Percentiles rank a stretch among this genome's conserved stretches.
These are phyloP conservation scores for Pyxicephalus adspersus DNA, from an alignment of 2,113 vertebrate species.

Conservation along the genomic window DNA sequence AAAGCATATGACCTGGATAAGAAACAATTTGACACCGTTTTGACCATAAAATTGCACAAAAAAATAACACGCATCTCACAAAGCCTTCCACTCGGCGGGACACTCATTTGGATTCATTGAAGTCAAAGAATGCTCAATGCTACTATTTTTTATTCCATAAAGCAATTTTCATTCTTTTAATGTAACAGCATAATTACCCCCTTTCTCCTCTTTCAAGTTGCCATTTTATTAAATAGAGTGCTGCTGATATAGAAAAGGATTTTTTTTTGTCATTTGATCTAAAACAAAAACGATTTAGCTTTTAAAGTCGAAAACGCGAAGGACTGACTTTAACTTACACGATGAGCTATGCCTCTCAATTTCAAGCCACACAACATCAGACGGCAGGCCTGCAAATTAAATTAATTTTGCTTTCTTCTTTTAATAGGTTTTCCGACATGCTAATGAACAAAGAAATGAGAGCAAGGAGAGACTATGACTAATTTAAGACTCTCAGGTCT, in stretches of 20 bases:
- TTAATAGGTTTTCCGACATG: slow-evolving; percentile 57
- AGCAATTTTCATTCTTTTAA: slow-evolving; percentile 58
- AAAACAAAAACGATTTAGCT: slow-evolving; percentile 56
- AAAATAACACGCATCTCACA: slow-evolving; percentile 46
- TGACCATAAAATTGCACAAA: slow-evolving; percentile 55
- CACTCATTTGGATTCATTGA: slow-evolving; percentile 56
- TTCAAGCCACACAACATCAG: slow-evolving; percentile 55
- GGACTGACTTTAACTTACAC: slow-evolving; percentile 49
- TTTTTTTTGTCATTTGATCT: slow-evolving; percentile 56
- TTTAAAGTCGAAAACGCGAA: slow-evolving; percentile 52
- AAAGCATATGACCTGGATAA: slow-evolving; percentile 36
- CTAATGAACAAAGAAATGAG: slow-evolving; percentile 58
- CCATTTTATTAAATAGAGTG: slow-evolving; percentile 55
- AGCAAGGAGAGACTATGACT: slow-evolving; percentile 51
- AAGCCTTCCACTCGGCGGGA: slow-evolving; percentile 52
- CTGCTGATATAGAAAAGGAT: slow-evolving; percentile 44
- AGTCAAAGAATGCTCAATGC: slow-evolving; percentile 46
- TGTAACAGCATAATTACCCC: slow-evolving; percentile 57
- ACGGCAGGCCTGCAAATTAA: slow-evolving; percentile 48
- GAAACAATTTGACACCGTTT: slow-evolving; percentile 56
- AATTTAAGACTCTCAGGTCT: slow-evolving; percentile 52
- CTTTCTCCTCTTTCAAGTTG: slow-evolving; percentile 49
- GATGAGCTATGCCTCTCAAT: slow-evolving; percentile 53
- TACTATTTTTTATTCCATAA: slow-evolving; percentile 52
- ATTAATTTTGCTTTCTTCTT: slow-evolving; percentile 58